Evolutionary conservation across 2,113 vertebrate genomes (phyloP).

Genomic region (Siphamia tubifer): DNA sequence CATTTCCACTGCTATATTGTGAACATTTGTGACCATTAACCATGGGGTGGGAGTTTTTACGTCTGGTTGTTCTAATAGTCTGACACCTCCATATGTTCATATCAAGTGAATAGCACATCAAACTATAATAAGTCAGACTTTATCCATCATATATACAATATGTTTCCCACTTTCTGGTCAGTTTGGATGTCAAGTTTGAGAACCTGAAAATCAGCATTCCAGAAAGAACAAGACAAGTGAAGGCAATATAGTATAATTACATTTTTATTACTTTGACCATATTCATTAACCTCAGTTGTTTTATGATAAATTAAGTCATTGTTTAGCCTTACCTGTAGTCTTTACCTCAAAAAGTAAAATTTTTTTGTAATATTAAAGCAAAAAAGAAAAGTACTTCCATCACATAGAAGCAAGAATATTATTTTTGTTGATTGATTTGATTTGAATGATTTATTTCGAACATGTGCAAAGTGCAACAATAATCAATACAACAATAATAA

Average conservation of each 20-base stretch:
- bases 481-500: too few relatives aligned
- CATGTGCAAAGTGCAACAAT: too few relatives aligned
- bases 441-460: too few relatives aligned
- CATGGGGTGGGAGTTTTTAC: slow-evolving; percentile 28
- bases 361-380: too few relatives aligned
- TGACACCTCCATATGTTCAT: background rate
- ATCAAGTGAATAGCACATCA: background rate
- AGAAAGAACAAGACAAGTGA: background rate
- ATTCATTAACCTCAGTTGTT: background rate
- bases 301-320: background rate
- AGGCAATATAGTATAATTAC: too few relatives aligned
- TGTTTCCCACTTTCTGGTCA: background rate
- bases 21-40: slow-evolving; percentile 1
- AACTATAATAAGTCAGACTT: background rate
- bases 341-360: too few relatives aligned
- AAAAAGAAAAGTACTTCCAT: too few relatives aligned
- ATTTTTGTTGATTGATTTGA: too few relatives aligned
- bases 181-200: background rate
- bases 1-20: background rate
- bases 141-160: background rate
- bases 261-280: background rate
- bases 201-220: background rate
- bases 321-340: background rate
- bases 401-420: too few relatives aligned
- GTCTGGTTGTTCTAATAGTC: background rate